Base-by-base conservation (phyloP, 2,113 vertebrate species). In the Mustela lutreola region DNA sequence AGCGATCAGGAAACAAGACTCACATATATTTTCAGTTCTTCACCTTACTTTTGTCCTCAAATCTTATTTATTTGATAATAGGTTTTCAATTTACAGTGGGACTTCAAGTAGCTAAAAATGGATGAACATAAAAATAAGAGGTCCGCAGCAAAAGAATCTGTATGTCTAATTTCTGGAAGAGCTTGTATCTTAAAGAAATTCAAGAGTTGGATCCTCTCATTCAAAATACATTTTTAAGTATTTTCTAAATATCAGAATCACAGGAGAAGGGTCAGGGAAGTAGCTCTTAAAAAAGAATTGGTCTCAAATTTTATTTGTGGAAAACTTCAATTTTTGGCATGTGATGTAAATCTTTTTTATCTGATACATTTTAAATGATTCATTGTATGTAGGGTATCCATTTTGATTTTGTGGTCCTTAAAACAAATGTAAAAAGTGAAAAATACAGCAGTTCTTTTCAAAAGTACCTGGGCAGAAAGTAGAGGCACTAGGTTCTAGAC, bases 1-100 rank as follows among this genome's bases (percentile, higher is more conserved):
- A 76, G 15, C 0, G 4, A 95, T 39, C n/a, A 50, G 70, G 48
- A 95, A 96, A 95, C 31, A 92, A 81, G 67, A 76, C 63, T 96
- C 81, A 85, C 11, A 80, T 21, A 19, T 70, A 62, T 87, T 60
- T 94, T 92, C 39, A 81, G 24, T 92, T 92, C 2, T 96, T 60
- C 70, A 53, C 75, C 50, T 92, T 62, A 91, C 63, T 48, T 93
- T 89, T 89, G 4, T 80, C 28, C 58, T 92, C 65, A 90, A 75
- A 36, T 58, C 12, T 97, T 93, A 31, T 26, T 42, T 70, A 81
- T 94, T 94, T 79, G 8, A 42, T 50, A 9, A 82, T 26, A 63
- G 15, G 9, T 18, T 97, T 95, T 96, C 28, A 70, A 78, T 79
- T 94, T 93, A 63, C 3, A 89, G 19, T 90, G 78, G 36, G 16